A percentile compares a stretch with the other conserved stretches of the same genome.
Conservation (phyloP, 2,888 invertebrate species). For the Trachelus tabidus region DNA sequence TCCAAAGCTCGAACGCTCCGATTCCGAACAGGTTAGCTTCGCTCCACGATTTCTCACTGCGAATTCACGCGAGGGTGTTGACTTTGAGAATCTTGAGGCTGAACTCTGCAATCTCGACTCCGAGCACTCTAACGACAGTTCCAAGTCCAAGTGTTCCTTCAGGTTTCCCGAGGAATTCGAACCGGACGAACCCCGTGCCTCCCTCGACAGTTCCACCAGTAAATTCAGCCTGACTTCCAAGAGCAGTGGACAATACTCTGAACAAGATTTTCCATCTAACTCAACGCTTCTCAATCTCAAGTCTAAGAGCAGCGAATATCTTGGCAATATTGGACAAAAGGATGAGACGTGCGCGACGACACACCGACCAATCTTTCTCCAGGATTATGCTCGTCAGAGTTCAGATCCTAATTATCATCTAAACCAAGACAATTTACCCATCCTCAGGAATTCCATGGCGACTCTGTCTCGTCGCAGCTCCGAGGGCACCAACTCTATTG, state of each 20-base stretch:
- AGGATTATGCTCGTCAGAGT: conserved; percentile 20
- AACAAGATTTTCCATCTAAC: conserved; percentile 39
- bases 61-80: conserved; percentile 62
- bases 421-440: conserved; percentile 20
- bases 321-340: conserved; percentile 33
- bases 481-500: conserved; percentile 41
- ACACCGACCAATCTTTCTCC: conserved; percentile 16
- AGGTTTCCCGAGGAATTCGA: conserved; percentile 43
- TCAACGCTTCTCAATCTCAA: conserved; percentile 35
- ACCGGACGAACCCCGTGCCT: conserved; percentile 41
- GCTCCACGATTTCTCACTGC: conserved; percentile 56
- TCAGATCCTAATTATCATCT: conserved; percentile 31
- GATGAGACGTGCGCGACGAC: conserved; percentile 18
- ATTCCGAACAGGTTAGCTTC: conserved; percentile 31
- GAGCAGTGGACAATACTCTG: conserved; percentile 36
- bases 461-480: conserved; percentile 43
- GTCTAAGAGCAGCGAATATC: conserved; percentile 45
- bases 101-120: conserved; percentile 56
- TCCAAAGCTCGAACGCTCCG: conserved; percentile 41
- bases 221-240: conserved; percentile 38
- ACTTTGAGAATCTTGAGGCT: conserved; percentile 59
- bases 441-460: conserved; percentile 33
- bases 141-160: conserved; percentile 51
- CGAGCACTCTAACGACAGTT: conserved; percentile 55
- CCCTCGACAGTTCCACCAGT: conserved; percentile 39